Conservation (phyloP, 2,888 invertebrate species). For the Aplocera efformata region DNA sequence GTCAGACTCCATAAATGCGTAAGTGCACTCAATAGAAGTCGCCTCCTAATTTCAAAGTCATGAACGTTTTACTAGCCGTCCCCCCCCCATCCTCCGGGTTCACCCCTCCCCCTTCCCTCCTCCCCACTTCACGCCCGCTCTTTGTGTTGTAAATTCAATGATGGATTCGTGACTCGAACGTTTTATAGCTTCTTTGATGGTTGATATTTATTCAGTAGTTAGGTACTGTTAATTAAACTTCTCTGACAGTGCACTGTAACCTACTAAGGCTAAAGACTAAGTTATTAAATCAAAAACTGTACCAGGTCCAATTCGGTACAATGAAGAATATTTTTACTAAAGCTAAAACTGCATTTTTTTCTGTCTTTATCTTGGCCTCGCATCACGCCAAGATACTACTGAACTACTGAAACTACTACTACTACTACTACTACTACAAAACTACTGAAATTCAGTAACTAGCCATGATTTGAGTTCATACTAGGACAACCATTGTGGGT, state of each 20-base stretch:
- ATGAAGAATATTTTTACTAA: no score
- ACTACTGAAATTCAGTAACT: no score
- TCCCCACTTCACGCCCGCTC: conserved; percentile 7
- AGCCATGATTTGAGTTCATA: no score
- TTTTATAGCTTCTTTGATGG: conserved; percentile 15
- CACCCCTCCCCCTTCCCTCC: background rate
- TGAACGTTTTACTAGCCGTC: conserved; percentile 44
- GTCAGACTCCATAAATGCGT: conserved; percentile 46
- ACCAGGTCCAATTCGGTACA: no score
- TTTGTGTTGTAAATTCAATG: conserved; percentile 31
- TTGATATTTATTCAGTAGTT: conserved; percentile 15
- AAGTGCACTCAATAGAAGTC: conserved; percentile 53
- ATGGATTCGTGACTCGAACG: conserved; percentile 22
- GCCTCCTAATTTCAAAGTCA: conserved; percentile 66
- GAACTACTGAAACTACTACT: no score
- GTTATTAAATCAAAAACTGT: no score
- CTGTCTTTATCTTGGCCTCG: no score
- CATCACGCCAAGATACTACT: no score
- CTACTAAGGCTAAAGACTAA: no score
- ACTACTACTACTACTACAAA: no score
- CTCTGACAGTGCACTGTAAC: conserved; percentile 1
- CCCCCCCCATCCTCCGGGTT: conserved; percentile 2
- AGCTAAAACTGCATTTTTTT: no score
- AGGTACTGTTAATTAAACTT: conserved; percentile 8
- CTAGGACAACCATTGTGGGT: no score